phyloP scores from a whole-genome alignment of 2,797 vertebrate species.

The Trichosurus vulpecula region DNA sequence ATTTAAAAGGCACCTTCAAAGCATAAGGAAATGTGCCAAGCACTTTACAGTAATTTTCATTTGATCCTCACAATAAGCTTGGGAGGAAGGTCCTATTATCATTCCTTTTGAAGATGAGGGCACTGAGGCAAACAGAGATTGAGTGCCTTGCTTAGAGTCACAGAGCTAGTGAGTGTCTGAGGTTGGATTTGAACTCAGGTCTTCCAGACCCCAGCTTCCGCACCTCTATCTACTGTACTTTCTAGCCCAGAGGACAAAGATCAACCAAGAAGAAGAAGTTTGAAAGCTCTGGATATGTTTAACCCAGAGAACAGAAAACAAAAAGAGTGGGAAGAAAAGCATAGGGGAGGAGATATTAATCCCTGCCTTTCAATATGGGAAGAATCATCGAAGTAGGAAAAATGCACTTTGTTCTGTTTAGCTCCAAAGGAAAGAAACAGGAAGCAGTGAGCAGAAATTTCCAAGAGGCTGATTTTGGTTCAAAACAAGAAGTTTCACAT shows the following conservation, averaged over 20 bases:
- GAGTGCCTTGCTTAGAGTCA: not conserved
- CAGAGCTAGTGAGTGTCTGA: not conserved
- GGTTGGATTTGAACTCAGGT: not conserved
- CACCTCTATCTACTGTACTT: not conserved
- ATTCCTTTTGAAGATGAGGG: not conserved
- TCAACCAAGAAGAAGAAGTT: not conserved
- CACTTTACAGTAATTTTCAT: not conserved
- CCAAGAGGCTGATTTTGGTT: not conserved
- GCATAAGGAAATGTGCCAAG: not conserved
- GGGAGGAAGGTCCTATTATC: not conserved
- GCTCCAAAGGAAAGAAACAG: not conserved
- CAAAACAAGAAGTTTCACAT: not conserved
- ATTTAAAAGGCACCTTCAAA: not conserved
- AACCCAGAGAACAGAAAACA: not conserved
- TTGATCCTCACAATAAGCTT: not conserved
- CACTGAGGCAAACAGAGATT: not conserved
- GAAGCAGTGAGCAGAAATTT: not conserved
- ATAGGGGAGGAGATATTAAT: not conserved
- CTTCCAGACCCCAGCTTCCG: not conserved
- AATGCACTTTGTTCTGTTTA: not conserved
- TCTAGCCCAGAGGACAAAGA: not conserved
- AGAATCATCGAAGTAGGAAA: not conserved
- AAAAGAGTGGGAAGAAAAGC: not conserved
- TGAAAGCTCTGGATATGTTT: not conserved
- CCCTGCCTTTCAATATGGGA: not conserved